Conservation (phyloP, 2,888 invertebrate genomes). For the Brenthis daphne region DNA sequence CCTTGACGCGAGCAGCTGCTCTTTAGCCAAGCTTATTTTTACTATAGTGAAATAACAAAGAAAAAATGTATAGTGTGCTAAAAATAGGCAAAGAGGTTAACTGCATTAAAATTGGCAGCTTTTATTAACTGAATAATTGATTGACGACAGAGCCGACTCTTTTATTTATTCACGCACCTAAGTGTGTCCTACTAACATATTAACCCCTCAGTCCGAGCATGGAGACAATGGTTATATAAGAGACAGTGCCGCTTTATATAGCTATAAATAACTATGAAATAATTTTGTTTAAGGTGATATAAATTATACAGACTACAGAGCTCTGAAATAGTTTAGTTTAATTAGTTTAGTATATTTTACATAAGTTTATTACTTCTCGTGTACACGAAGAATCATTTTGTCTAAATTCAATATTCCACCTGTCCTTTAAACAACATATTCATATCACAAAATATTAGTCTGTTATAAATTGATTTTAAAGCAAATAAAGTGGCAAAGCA, state of each 20-base stretch:
- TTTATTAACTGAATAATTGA: conserved; percentile 16
- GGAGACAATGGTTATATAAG: conserved; percentile 13
- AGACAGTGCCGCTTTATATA: background rate
- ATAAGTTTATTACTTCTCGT: too few relatives aligned
- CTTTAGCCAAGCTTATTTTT: too few relatives aligned
- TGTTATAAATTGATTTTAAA: background rate
- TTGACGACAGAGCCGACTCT: conserved; percentile 19
- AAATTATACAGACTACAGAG: too few relatives aligned
- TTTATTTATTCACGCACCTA: conserved; percentile 30
- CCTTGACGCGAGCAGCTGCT: too few relatives aligned
- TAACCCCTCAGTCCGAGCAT: conserved; percentile 13
- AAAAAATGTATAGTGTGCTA: background rate
- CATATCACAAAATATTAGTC: background rate
- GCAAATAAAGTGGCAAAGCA: conserved; percentile 5
- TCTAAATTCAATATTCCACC: too few relatives aligned
- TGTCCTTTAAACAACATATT: background rate
- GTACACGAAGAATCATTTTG: too few relatives aligned
- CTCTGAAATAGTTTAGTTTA: too few relatives aligned
- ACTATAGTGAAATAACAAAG: background rate
- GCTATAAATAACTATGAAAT: too few relatives aligned
- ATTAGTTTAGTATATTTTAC: too few relatives aligned
- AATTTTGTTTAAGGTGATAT: too few relatives aligned
- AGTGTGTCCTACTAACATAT: conserved; percentile 28
- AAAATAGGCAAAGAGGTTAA: conserved; percentile 8
- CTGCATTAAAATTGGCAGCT: conserved; percentile 12